phyloP scores from a whole-genome alignment of 2,888 invertebrate species.

The Syritta pipiens region DNA sequence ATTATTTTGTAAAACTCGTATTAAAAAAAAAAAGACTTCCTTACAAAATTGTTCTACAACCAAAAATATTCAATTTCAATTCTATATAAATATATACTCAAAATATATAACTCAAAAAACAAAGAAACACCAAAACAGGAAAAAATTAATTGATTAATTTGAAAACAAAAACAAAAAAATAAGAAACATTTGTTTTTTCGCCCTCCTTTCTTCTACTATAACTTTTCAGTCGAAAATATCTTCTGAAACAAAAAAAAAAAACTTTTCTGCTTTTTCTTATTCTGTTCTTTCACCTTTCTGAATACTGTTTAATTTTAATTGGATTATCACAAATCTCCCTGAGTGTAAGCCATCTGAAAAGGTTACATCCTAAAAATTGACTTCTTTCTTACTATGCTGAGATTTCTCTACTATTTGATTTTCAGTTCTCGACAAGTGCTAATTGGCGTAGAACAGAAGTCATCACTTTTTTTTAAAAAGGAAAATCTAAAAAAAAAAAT shows the following conservation, averaged over 20 bases:
- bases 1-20: constrained; percentile 68
- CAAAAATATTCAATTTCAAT: constrained; percentile 14
- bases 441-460: constrained; percentile 62
- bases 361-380: constrained; percentile 39
- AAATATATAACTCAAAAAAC: constrained; percentile 20
- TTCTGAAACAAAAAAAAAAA: constrained; percentile 3
- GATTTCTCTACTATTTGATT: constrained; percentile 49
- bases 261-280: not conserved
- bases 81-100: constrained; percentile 16
- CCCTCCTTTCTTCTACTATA: constrained; percentile 51
- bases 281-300: constrained; percentile 37
- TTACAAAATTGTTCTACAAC: constrained; percentile 37
- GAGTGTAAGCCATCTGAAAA: no score
- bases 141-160: no score
- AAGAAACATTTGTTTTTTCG: constrained; percentile 49
- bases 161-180: constrained; percentile 15
- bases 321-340: constrained; percentile 27
- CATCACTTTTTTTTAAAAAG: constrained; percentile 56
- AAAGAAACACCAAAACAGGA: constrained; percentile 30
- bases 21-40: constrained; percentile 65
- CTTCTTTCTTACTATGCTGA: constrained; percentile 59
- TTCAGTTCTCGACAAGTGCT: constrained; percentile 36
- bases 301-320: constrained; percentile 30
- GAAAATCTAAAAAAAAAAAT: no score
- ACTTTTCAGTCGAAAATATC: constrained; percentile 1